These are phyloP conservation scores for Polyploca ridens DNA, from an alignment of 2,888 invertebrate genomes.

Conservation along the genomic window DNA sequence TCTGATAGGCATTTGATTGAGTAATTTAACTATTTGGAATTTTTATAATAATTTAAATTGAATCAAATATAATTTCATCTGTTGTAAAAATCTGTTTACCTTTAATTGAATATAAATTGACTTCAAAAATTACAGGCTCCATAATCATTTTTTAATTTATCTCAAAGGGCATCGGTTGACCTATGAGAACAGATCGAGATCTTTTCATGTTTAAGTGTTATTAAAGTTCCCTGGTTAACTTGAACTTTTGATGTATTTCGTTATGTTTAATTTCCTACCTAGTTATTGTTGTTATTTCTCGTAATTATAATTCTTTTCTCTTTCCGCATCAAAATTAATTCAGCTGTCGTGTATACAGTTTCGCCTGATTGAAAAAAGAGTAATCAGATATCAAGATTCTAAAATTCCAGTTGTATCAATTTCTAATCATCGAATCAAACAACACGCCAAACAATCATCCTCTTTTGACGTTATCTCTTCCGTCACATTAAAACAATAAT, in stretches of 20 bases:
- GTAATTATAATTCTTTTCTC: conserved; percentile 4
- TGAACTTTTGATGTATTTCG: conserved; percentile 35
- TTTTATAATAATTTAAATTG: background rate
- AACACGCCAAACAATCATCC: conserved; percentile 16
- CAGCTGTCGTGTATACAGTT: too few species aligned
- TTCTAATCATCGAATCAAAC: background rate
- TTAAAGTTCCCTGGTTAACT: conserved; percentile 33
- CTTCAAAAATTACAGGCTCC: background rate
- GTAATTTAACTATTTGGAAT: background rate
- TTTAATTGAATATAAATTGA: background rate
- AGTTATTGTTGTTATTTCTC: conserved; percentile 10
- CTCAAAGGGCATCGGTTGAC: conserved; percentile 36
- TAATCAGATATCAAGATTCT: too few species aligned
- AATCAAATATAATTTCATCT: background rate
- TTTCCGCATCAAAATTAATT: too few species aligned
- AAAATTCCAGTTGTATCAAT: too few species aligned
- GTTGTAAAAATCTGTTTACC: background rate
- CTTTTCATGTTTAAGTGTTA: conserved; percentile 7
- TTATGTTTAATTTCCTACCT: conserved; percentile 9
- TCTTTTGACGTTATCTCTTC: conserved; percentile 22
- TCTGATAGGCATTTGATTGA: background rate
- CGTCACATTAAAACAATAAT: conserved; percentile 21
- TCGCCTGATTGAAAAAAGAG: too few species aligned
- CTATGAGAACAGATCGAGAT: conserved; percentile 23
- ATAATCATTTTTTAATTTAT: background rate